Evolutionary conservation across 2,113 vertebrate genomes (phyloP).

Genomic region (Hypanus sabinus): DNA sequence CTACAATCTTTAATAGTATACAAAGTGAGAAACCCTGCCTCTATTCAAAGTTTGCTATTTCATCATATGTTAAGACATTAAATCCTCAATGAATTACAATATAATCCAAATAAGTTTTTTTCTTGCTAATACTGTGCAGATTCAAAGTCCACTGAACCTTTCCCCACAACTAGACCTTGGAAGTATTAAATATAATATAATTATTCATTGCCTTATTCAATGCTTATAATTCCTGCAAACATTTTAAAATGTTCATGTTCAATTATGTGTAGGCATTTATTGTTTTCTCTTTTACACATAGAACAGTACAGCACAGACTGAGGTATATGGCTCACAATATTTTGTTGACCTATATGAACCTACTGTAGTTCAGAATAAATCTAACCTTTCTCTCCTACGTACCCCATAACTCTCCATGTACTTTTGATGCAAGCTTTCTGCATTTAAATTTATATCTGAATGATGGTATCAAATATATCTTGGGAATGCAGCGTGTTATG

Average conservation of each 20-base stretch:
- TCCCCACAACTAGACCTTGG: neutral
- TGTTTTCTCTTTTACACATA: neutral
- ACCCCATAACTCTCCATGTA: no score
- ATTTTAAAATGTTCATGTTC: neutral
- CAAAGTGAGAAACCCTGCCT: neutral
- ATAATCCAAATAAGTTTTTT: neutral
- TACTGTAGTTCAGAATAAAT: no score
- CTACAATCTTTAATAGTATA: neutral
- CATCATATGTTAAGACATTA: neutral
- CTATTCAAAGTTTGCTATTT: neutral
- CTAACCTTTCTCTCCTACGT: no score
- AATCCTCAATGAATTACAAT: neutral
- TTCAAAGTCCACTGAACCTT: neutral
- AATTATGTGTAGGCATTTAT: neutral
- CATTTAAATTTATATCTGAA: neutral
- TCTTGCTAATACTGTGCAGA: neutral
- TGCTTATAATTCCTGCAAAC: no score
- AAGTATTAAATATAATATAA: neutral
- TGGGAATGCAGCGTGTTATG: no score
- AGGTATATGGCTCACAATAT: no score
- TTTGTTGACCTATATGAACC: no score
- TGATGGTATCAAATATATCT: neutral
- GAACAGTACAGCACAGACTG: no score
- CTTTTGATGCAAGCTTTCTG: neutral
- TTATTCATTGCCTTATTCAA: neutral